Base-by-base conservation (phyloP, 2,888 invertebrate species). In the Phania funesta region DNA sequence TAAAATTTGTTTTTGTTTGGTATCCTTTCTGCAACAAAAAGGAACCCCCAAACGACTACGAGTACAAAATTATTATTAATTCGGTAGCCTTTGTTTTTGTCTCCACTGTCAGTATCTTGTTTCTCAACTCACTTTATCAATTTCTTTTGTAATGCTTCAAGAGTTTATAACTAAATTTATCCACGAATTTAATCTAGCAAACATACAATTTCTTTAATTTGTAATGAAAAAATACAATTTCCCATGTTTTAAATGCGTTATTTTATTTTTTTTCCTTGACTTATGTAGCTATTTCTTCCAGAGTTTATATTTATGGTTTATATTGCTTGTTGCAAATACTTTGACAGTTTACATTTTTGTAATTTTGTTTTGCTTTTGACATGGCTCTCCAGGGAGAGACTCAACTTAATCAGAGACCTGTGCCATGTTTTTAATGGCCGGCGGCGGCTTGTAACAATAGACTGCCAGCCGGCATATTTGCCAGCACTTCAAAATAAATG, bases 311-410 rank as follows among this genome's bases (percentile, higher is more conserved):
- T 60, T 64, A 56, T 41, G 38, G 65, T 41, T 78, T 56, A 58
- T 48, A 50, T 73, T 71, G 71, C 64, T 78, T 78, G 78, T 73
- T 79, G 73, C 79, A 73, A 79, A 68, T 46, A 64, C 35, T 60
- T 67, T 79, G 73, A 73, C 73, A 73, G 50, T 20, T 58, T 46
- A 5, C 22, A 26, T 56, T 54, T 29, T 60, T 50, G 20, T 32
- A 35, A 60, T 24, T 50, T 50, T 58, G 58, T 67, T 76, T 60
- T 68, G 52, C n/a, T 50, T 62, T 46, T 35, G 9, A 20, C 3
- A 22, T 35, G 9, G 7, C 7, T 29, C 6, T 6, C 16, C 29
- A 16, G 44, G 5, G 11, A 32, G 11, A n/a, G n/a, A n/a, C n/a
- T n/a, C n/a, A n/a, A n/a, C n/a, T n/a, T n/a, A n/a, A n/a, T n/a